A percentile compares a stretch with the other conserved stretches of the same genome.
phyloP scores from a whole-genome alignment of 2,888 invertebrate species.

The Pantelozetes paolii region DNA sequence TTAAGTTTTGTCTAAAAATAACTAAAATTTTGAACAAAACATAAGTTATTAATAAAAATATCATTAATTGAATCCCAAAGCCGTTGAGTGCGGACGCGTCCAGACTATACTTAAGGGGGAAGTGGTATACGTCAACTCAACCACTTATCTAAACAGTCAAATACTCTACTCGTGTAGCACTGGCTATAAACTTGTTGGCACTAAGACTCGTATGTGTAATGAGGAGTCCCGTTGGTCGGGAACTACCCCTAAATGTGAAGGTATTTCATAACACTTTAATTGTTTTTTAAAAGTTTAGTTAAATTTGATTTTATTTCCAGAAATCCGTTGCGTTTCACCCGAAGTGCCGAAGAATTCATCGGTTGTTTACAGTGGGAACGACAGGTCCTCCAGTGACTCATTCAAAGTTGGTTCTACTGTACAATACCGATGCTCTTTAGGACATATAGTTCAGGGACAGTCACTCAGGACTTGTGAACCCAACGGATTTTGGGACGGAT shows the following conservation, averaged over 20 bases:
- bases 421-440: conserved; percentile 49
- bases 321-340: conserved; percentile 82
- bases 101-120: conserved; percentile 72
- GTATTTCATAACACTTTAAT: conserved; percentile 55
- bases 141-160: conserved; percentile 73
- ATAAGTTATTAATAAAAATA: background rate
- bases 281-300: background rate
- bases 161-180: conserved; percentile 73
- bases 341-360: conserved; percentile 76
- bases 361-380: conserved; percentile 82
- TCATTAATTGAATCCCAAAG: conserved; percentile 55
- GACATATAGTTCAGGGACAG: conserved; percentile 49
- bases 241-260: conserved; percentile 75
- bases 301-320: conserved; percentile 51
- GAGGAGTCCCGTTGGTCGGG: conserved; percentile 79
- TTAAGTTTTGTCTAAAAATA: background rate
- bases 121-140: conserved; percentile 68
- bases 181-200: conserved; percentile 74
- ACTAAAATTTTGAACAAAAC: background rate
- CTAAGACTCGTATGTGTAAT: conserved; percentile 67
- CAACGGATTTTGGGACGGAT: conserved; percentile 48
- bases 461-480: conserved; percentile 48
- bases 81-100: conserved; percentile 81
- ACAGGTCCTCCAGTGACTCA: conserved; percentile 58
- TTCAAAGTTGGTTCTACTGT: conserved; percentile 50